Evolutionary conservation across 2,888 invertebrate species (phyloP).

Genomic region (Pristionchus fissidentatus): DNA sequence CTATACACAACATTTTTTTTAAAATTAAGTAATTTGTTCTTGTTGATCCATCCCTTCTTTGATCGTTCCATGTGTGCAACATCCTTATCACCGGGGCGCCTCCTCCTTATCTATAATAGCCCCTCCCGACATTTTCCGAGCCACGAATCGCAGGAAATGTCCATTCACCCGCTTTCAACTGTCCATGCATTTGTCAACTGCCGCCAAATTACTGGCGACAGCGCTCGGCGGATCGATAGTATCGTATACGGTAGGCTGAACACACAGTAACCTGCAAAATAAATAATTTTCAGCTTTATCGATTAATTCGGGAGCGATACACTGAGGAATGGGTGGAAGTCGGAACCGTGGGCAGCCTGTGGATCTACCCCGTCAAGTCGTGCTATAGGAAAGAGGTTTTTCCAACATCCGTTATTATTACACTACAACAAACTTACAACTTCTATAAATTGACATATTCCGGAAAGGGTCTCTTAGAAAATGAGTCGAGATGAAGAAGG

Average conservation of each 20-base stretch:
- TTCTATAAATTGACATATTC: no score
- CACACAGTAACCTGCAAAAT: neutral
- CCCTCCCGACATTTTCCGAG: no score
- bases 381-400: conserved; percentile 33
- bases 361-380: conserved; percentile 33
- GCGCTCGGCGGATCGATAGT: neutral
- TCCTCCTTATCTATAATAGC: no score
- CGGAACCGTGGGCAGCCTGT: neutral
- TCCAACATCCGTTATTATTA: neutral
- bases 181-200: no score
- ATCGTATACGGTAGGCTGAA: neutral
- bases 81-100: no score
- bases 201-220: neutral
- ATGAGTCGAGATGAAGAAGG: neutral
- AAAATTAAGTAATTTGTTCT: no score
- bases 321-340: neutral
- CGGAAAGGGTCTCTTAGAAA: neutral
- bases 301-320: neutral
- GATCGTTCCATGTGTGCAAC: no score
- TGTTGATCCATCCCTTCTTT: no score
- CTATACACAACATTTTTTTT: no score
- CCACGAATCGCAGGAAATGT: no score
- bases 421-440: neutral
- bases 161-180: neutral
- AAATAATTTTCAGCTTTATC: neutral